Evolutionary conservation across 2,113 vertebrate species (phyloP), one percentile per base, ranked within the genome.

Genomic region (Tiliqua scincoides): DNA sequence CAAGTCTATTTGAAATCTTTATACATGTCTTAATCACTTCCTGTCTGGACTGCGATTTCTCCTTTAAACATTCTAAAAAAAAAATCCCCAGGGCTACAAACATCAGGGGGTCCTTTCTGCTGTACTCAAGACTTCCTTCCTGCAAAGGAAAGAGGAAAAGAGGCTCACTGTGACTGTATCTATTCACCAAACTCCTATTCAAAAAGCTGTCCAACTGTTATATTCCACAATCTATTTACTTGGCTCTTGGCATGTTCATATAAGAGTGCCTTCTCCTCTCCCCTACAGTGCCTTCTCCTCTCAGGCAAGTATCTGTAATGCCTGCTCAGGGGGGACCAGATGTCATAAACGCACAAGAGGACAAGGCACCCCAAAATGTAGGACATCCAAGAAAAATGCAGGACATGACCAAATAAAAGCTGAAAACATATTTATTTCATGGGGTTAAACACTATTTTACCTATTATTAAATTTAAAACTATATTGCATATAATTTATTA

Each of bases 111-210:
- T 79, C 84, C 54, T 40, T 35, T 77, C 37, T 14, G 23, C 59
- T 85, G 65, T 80, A 62, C 21, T 30, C 62, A 21, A 73, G 25
- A 65, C 77, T 86, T 86, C 85, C 85, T 80, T 86, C 85, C 78
- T 86, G 21, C 40, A 21, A 48, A 30, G 57, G 48, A 54, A 25
- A 18, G n/a, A 27, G 32, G 23, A 70, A 10, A 40, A 4, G 10
- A 20, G 32, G 18, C 17, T 71, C 15, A 21, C 65, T 37, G 21
- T 37, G 59, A 54, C 63, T 74, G 6, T 30, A 80, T 62, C 57
- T 18, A 20, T 72, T 8, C 21, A 35, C 37, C 74, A 77, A 30
- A 73, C 2, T 25, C 17, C 7, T 5, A 43, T 17, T 35, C 35
- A n/a, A 21, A 40, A 61, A 79, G 43, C 43, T 8, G 8, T 48